Base-by-base conservation (phyloP, 2,888 invertebrate species). In the Abrostola triplasia region DNA sequence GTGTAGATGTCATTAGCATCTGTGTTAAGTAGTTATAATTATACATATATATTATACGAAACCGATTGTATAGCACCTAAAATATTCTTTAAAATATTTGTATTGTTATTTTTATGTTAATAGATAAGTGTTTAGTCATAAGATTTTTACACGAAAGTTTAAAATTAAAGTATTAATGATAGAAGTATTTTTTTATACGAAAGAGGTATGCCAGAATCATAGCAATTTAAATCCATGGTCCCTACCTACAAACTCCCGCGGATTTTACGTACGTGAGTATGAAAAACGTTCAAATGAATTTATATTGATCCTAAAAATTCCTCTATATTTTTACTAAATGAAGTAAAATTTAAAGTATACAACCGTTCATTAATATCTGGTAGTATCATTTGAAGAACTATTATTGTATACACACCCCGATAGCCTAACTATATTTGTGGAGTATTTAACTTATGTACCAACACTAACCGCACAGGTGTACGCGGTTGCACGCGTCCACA, bases 401-500 rank as follows among this genome's bases (percentile, higher is more conserved):
- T 24, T 24, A 24, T 24, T 24, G 1, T 4, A 4, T 24, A 24
- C 24, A 24, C 1, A 4, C 24, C 8, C 12, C 1, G 1, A 12
- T 12, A 13, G 8, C 7, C 6, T 10, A 36, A 10, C n/a, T 42
- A 7, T 12, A 9, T 44, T 35, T n/a, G 37, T 2, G 6, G 13
- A 7, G 38, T 12, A 1, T 4, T 13, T 47, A 24, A 8, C 38
- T 11, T 35, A 50, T 1, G 10, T 48, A 36, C 10, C 47, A 38
- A 37, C 6, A 37, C 36, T 9, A 8, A 38, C 44, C 58, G 42
- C 42, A 53, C 53, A 62, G 6, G 12, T 63, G 35, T 12, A 37
- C 13, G 56, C 49, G 53, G 65, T 42, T 35, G 38, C 73, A 41
- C 52, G 59, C 67, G 74, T 75, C 82, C 83, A 82, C 85, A 87